These are phyloP conservation scores for Hipparchia sbordonii DNA, from an alignment of 2,888 invertebrate genomes.

Conservation along the genomic window DNA sequence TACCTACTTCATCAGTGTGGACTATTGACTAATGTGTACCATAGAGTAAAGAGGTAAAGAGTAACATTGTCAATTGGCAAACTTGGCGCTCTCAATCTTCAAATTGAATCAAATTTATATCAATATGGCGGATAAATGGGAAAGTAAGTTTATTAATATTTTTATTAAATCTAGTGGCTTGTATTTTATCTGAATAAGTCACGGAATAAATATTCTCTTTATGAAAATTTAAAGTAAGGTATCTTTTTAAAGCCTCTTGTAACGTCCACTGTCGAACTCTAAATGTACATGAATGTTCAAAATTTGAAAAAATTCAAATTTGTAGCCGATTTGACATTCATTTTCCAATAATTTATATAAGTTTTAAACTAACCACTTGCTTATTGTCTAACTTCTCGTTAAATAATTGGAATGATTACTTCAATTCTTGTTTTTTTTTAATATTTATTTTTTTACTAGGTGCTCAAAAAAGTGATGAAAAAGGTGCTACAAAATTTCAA, in stretches of 20 bases:
- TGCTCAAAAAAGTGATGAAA: conserved; percentile 58
- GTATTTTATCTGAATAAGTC: conserved; percentile 17
- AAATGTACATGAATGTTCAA: conserved; percentile 61
- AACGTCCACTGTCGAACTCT: conserved; percentile 47
- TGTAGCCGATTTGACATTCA: conserved; percentile 64
- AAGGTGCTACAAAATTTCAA: conserved; percentile 56
- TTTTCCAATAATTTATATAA: conserved; percentile 36
- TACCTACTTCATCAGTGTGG: too few relatives aligned
- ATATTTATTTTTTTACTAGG: conserved; percentile 53
- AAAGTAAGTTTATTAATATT: conserved; percentile 86
- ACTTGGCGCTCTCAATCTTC: conserved; percentile 75
- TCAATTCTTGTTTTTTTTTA: conserved; percentile 9
- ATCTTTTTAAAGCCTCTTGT: conserved; percentile 37
- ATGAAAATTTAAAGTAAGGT: conserved; percentile 38
- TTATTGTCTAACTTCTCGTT: conserved; percentile 29
- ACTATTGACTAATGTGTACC: conserved; percentile 8
- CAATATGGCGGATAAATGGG: conserved; percentile 92
- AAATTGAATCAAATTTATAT: conserved; percentile 73
- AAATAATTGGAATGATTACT: not conserved
- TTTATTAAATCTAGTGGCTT: conserved; percentile 44
- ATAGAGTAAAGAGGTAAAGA: conserved; percentile 35
- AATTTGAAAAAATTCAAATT: conserved; percentile 83
- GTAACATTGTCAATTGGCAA: conserved; percentile 40
- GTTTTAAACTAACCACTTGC: conserved; percentile 37
- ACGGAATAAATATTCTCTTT: conserved; percentile 34